phyloP scores from a whole-genome alignment of 2,888 invertebrate species.

The Adineta ricciae region DNA sequence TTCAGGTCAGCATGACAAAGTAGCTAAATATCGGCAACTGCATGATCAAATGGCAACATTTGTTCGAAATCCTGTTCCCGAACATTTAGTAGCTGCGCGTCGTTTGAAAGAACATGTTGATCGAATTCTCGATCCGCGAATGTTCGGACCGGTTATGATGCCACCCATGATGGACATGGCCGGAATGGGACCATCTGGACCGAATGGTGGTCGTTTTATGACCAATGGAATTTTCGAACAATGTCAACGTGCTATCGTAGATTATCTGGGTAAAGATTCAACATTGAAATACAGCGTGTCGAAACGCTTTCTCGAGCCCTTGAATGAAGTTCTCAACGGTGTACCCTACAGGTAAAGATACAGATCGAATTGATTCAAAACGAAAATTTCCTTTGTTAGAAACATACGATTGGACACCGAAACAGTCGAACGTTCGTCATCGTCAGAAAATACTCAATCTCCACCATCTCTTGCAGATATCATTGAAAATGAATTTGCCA shows the following conservation, averaged over 20 bases:
- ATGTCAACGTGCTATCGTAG: not conserved
- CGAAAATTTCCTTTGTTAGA: not conserved
- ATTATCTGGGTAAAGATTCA: conserved; percentile 3
- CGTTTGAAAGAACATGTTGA: conserved; percentile 17
- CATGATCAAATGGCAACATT: not conserved
- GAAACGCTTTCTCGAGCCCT: not conserved
- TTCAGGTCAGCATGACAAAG: conserved; percentile 6
- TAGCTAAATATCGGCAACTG: not conserved
- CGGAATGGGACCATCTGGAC: not conserved
- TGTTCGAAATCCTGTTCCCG: not conserved
- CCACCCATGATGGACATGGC: not conserved
- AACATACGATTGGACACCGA: not conserved
- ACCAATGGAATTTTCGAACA: conserved; percentile 1
- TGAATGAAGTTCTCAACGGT: not conserved
- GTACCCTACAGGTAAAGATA: not conserved
- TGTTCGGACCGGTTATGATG: not conserved
- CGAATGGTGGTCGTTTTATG: not conserved
- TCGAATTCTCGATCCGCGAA: not conserved
- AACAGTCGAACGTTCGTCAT: too few species aligned
- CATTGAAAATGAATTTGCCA: conserved; percentile 11
- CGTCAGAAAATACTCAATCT: not conserved
- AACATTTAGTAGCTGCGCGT: not conserved
- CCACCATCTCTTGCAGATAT: not conserved
- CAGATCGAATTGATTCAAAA: too few species aligned
- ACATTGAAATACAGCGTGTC: not conserved